These are phyloP conservation scores for Neomonachus schauinslandi DNA, from an alignment of 2,113 vertebrate genomes.

Conservation along the genomic window DNA sequence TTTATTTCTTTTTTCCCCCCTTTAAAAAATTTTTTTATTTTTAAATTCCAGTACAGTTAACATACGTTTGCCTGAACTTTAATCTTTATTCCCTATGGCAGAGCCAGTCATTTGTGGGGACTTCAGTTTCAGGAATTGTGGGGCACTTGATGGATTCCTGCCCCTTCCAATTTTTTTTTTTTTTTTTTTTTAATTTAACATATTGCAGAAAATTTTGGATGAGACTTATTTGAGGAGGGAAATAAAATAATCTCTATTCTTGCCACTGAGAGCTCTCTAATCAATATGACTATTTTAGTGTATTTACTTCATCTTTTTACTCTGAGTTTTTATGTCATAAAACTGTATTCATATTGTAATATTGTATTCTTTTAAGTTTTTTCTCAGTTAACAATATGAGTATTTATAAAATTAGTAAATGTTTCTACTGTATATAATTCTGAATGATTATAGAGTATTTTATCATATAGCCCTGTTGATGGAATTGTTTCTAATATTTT, in stretches of 20 bases:
- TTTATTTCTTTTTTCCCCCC: neutral
- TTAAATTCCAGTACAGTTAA: neutral
- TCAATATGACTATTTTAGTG: neutral
- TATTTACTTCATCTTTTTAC: neutral
- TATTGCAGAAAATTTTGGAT: neutral
- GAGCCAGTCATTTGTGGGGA: neutral
- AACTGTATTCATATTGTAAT: neutral
- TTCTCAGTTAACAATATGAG: neutral
- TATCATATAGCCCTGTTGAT: neutral
- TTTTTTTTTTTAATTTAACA: neutral
- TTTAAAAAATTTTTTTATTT: neutral
- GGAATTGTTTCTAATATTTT: constrained; percentile 9
- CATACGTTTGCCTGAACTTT: neutral
- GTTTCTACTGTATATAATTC: neutral
- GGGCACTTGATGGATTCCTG: neutral
- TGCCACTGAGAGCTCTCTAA: neutral
- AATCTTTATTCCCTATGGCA: neutral
- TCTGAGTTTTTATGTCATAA: neutral
- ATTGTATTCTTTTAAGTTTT: neutral
- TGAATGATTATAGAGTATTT: neutral
- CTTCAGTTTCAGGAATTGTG: neutral
- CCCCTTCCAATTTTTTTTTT: neutral
- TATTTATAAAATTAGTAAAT: neutral
- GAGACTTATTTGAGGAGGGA: neutral
- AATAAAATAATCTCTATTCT: neutral